Percentiles rank a stretch among this genome's conserved stretches.
phyloP scores from a whole-genome alignment of 2,888 invertebrate species.

The Tinea trinotella region DNA sequence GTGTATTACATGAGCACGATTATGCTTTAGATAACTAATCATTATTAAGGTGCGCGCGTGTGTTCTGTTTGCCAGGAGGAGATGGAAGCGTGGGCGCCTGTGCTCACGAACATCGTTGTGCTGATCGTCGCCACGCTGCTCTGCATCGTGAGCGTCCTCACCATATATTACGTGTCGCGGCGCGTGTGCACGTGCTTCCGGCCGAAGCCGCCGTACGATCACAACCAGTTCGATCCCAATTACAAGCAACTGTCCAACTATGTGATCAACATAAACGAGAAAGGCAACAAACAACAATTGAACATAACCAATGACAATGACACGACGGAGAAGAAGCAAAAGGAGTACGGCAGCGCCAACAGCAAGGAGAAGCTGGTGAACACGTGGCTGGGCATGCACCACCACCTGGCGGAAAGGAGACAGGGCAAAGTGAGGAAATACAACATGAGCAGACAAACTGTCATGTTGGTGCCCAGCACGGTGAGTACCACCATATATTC shows the following conservation, averaged over 20 bases:
- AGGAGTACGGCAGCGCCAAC: conserved; percentile 59
- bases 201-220: conserved; percentile 57
- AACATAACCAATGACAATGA: conserved; percentile 28
- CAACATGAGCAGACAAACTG: too few relatives aligned
- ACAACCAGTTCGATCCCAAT: conserved; percentile 64
- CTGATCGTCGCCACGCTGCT: conserved; percentile 73
- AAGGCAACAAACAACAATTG: conserved; percentile 32
- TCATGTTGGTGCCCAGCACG: conserved; percentile 56
- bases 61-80: conserved; percentile 49
- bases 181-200: conserved; percentile 72
- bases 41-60: too few relatives aligned
- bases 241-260: conserved; percentile 37
- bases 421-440: conserved; percentile 23
- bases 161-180: conserved; percentile 68
- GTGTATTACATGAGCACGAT: too few relatives aligned
- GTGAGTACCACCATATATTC: conserved; percentile 36
- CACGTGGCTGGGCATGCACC: conserved; percentile 71
- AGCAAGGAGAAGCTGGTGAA: conserved; percentile 71
- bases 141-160: conserved; percentile 65
- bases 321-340: conserved; percentile 47
- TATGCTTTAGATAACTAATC: too few relatives aligned
- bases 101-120: conserved; percentile 75
- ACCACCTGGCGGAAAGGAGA: conserved; percentile 33
- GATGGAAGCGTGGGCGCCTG: conserved; percentile 71
- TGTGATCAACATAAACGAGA: conserved; percentile 54